Percentiles rank a stretch among this genome's conserved stretches.
Evolutionary conservation across 2,888 invertebrate species (phyloP).

Genomic region (Hirtodrosophila histrioides): DNA sequence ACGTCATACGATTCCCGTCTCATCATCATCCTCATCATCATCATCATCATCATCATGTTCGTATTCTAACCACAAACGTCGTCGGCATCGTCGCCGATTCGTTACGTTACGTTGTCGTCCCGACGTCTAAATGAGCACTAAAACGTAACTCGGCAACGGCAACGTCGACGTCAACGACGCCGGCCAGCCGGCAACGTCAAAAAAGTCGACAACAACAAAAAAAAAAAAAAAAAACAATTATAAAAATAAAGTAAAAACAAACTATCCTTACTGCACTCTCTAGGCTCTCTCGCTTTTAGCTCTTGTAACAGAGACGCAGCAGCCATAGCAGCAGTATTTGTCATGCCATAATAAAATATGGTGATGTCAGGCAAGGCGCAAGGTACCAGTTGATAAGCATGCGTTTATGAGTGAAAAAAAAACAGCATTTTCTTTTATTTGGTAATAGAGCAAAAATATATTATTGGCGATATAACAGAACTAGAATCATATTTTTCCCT

Average conservation of each 20-base stretch:
- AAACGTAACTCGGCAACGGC: slow-evolving; percentile 59
- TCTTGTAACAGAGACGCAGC: slow-evolving; percentile 68
- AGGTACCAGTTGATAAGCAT: too few species aligned
- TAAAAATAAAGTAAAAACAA: slow-evolving; percentile 10
- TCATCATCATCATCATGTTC: slow-evolving; percentile 31
- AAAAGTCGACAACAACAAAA: slow-evolving; percentile 11
- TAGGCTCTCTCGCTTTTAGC: slow-evolving; percentile 2
- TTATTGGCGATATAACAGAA: too few species aligned
- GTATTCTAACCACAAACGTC: slow-evolving; percentile 51
- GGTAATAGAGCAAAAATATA: too few species aligned
- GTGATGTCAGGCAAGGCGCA: too few species aligned
- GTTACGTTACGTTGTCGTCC: slow-evolving; percentile 65
- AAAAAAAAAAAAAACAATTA: too few species aligned
- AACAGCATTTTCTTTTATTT: too few species aligned
- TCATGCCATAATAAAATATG: too few species aligned
- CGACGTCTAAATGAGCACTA: slow-evolving; percentile 80
- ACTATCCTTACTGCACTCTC: slow-evolving; percentile 43
- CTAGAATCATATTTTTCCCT: too few species aligned
- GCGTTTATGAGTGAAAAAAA: too few species aligned
- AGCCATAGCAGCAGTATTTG: slow-evolving; percentile 44
- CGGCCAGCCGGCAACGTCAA: slow-evolving; percentile 58
- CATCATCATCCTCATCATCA: slow-evolving; percentile 29
- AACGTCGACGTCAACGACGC: slow-evolving; percentile 35
- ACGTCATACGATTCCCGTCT: slow-evolving; percentile 36
- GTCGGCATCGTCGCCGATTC: slow-evolving; percentile 47